These are phyloP conservation scores for Spatulosminthurus flaviceps DNA, from an alignment of 2,888 invertebrate species.

Conservation along the genomic window DNA sequence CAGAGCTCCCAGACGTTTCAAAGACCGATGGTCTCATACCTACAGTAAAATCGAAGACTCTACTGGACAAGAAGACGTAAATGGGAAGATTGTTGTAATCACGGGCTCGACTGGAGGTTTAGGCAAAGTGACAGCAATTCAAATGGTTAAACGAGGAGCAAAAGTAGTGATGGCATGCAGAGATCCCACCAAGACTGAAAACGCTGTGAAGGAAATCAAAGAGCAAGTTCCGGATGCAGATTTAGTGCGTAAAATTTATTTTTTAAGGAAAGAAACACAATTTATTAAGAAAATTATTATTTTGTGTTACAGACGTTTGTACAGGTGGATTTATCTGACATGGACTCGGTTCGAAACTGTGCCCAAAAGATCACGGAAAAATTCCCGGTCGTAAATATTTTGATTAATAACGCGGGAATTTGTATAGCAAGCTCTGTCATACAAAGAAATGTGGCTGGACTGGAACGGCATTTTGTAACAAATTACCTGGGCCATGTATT, in stretches of 20 bases:
- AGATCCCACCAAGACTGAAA: conserved; percentile 79
- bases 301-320: conserved; percentile 67
- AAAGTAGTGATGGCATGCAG: conserved; percentile 88
- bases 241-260: conserved; percentile 22
- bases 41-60: too few species aligned
- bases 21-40: too few species aligned
- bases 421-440: conserved; percentile 66
- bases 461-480: conserved; percentile 82
- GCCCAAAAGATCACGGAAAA: conserved; percentile 73
- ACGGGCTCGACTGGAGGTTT: conserved; percentile 46
- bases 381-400: conserved; percentile 76
- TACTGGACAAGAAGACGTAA: conserved; percentile 24
- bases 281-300: too few species aligned
- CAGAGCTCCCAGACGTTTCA: too few species aligned
- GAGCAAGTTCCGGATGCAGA: conserved; percentile 20
- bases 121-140: conserved; percentile 21
- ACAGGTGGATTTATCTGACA: conserved; percentile 79
- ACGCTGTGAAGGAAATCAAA: conserved; percentile 65
- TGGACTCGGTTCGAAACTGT: conserved; percentile 78
- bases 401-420: conserved; percentile 85
- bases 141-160: conserved; percentile 67
- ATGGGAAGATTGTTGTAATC: conserved; percentile 46
- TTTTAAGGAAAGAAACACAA: neutral
- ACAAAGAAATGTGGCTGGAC: conserved; percentile 75
- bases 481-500: conserved; percentile 88